A percentile compares a stretch with the other conserved stretches of the same genome.
Conservation (phyloP, 35 echinoderm and acorn worm species). For the Anneissia japonica region DNA sequence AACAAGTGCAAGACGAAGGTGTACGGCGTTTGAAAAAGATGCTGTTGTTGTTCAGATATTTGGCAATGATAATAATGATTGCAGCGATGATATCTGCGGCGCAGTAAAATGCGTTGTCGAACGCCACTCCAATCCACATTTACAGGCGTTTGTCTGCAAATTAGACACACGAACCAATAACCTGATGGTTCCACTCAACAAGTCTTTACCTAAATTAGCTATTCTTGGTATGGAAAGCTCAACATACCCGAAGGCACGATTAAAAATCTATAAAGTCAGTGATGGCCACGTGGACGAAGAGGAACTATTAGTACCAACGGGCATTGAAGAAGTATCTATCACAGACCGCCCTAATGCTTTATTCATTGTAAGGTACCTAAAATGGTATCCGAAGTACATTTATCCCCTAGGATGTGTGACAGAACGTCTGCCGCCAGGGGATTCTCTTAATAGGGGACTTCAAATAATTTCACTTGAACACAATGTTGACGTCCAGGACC, state of each 20-base stretch:
- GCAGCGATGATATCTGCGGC: conserved; percentile 75
- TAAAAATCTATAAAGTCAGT: too few relatives aligned
- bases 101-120: conserved; percentile 51
- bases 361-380: conserved; percentile 70
- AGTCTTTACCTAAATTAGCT: conserved; percentile 73
- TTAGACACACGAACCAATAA: conserved; percentile 60
- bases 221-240: conserved; percentile 30
- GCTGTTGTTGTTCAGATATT: too few relatives aligned
- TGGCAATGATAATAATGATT: too few relatives aligned
- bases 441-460: conserved; percentile 48
- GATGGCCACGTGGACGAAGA: conserved; percentile 16
- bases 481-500: conserved; percentile 46
- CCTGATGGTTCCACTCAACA: conserved; percentile 83
- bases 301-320: conserved; percentile 17
- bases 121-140: conserved; percentile 38
- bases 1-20: too few relatives aligned
- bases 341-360: conserved; percentile 50
- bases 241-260: neutral
- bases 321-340: conserved; percentile 27
- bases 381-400: conserved; percentile 44
- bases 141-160: conserved; percentile 66
- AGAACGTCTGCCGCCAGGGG: conserved; percentile 51
- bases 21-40: too few relatives aligned
- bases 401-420: conserved; percentile 75
- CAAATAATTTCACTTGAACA: conserved; percentile 62